phyloP scores from a whole-genome alignment of 2,113 vertebrate genomes.

The Thomomys bottae region DNA sequence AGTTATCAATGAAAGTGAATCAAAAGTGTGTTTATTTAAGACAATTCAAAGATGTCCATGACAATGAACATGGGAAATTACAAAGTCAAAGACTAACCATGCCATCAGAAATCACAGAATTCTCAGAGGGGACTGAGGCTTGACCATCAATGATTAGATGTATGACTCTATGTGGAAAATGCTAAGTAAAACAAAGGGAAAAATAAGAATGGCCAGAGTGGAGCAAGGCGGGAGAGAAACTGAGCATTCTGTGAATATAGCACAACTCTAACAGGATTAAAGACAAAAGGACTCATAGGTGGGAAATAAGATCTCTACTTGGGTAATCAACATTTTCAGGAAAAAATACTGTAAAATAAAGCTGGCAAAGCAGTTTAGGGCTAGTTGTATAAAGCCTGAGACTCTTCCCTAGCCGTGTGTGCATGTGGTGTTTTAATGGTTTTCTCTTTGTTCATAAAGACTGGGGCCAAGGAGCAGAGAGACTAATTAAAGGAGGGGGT shows the following conservation, averaged over 20 bases:
- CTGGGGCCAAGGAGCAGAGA: too few relatives aligned
- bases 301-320: not conserved
- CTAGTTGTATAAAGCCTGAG: not conserved
- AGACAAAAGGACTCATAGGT: not conserved
- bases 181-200: not conserved
- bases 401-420: not conserved
- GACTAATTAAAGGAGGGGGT: too few relatives aligned
- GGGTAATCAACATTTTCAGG: not conserved
- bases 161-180: not conserved
- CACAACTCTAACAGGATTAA: not conserved
- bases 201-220: not conserved
- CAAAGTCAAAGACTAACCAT: conserved; percentile 11
- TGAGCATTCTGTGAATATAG: not conserved
- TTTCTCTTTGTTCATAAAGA: not conserved
- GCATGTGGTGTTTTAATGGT: not conserved
- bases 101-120: not conserved
- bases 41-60: not conserved
- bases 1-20: conserved; percentile 1
- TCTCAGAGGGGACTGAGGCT: not conserved
- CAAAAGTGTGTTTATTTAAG: conserved; percentile 8
- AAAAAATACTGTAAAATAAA: not conserved
- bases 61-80: not conserved
- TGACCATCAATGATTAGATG: not conserved
- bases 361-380: not conserved
- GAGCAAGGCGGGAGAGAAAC: not conserved